Conservation (phyloP, 2,888 invertebrate species). For the Laothoe populi region DNA sequence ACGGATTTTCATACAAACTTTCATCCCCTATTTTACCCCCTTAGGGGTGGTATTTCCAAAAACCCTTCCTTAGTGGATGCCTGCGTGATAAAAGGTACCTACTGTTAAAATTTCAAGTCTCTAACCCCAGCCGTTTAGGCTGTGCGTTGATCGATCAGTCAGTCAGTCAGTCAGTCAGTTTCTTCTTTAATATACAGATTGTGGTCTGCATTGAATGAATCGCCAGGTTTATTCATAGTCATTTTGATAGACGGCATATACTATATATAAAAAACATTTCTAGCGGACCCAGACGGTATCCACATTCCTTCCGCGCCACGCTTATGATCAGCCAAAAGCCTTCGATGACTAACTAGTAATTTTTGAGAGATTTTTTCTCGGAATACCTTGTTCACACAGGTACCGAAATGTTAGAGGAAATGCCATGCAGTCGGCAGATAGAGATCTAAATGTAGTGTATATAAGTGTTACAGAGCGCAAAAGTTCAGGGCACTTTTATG, state of each 20-base stretch:
- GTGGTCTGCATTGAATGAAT: too few species aligned
- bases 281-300: constrained; percentile 11
- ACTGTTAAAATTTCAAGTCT: too few species aligned
- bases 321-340: constrained; percentile 54
- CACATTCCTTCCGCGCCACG: constrained; percentile 22
- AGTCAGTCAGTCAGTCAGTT: too few species aligned
- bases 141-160: too few species aligned
- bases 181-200: too few species aligned
- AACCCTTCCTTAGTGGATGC: too few species aligned
- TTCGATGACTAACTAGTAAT: constrained; percentile 64
- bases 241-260: not conserved
- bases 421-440: constrained; percentile 25
- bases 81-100: too few species aligned
- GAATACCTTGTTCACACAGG: constrained; percentile 42
- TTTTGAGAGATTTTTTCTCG: constrained; percentile 57
- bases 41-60: too few species aligned
- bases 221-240: too few species aligned
- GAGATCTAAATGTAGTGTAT: not conserved
- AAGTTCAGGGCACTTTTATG: not conserved
- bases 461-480: not conserved
- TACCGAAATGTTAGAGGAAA: constrained; percentile 30
- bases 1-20: too few species aligned
- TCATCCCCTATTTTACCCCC: too few species aligned
- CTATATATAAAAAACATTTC: constrained; percentile 19
- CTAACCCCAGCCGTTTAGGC: too few species aligned